Evolutionary conservation across 2,888 invertebrate species (phyloP), one percentile per base, ranked within the genome.

Genomic region (Physocephala rufipes): DNA sequence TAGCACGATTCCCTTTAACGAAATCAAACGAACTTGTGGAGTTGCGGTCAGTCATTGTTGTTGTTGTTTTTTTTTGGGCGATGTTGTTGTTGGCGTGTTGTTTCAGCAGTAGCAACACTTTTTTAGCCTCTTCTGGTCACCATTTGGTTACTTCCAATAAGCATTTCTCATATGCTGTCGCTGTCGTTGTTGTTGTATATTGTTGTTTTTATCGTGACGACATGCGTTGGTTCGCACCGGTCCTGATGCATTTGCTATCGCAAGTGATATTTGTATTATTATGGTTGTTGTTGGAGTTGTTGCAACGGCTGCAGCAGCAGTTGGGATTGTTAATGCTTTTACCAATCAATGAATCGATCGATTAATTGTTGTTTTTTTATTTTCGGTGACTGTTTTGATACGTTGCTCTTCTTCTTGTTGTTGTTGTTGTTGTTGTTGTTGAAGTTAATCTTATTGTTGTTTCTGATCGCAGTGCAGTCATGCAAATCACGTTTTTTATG

Each of bases 401-500:
- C n/a, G n/a, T 28, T 15, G 21, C 36, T 47, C 21, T 58, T 43
- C 16, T 26, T 30, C 19, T 63, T 28, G 62, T 45, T 24, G 45
- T 55, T 16, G 47, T 55, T 9, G 19, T 21, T 12, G 19, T 53
- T 1, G 4, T 21, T 21, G 19, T 53, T 21, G 12, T 53, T 21
- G 19, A 21, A 21, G 1, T 12, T 53, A 5, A 28, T 47, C 2
- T 28, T 43, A 7, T 55, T 36, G 45, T 28, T 19, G 53, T 36
- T 30, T 66, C 55, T n/a, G 43, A 49, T 64, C 43, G 45, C 49
- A 24, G 12, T 66, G 71, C 74, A 71, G 71, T 74, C 73, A 73
- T 74, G 75, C 75, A 75, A 73, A 73, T 74, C 74, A 74, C 71
- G 73, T 66, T 71, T 72, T 63, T 70, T 68, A 47, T 66, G 63